These are phyloP conservation scores for Casuarius casuarius DNA, from an alignment of 2,113 vertebrate genomes.

Conservation along the genomic window DNA sequence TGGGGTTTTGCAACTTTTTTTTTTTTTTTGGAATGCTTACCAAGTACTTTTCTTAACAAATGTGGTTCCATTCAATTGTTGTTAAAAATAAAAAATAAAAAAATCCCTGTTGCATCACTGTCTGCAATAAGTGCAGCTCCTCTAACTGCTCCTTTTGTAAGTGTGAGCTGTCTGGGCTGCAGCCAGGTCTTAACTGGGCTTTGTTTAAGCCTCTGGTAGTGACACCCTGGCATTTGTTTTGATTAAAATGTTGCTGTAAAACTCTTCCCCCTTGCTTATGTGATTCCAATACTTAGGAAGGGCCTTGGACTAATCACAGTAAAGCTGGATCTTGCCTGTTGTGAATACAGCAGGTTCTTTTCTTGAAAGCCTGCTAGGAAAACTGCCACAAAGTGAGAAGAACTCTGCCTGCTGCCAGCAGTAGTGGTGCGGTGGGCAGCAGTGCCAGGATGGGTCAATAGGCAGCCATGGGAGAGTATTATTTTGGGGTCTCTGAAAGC, in stretches of 20 bases:
- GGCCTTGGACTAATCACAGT: fast-evolving
- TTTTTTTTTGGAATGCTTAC: background rate
- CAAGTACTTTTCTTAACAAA: background rate
- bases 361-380: background rate
- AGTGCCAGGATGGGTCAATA: fast-evolving
- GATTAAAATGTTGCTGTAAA: background rate
- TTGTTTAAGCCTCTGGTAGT: background rate
- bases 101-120: too few species aligned
- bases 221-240: fast-evolving
- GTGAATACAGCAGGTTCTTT: background rate
- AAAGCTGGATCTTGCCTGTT: background rate
- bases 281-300: too few species aligned
- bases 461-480: too few species aligned
- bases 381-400: fast-evolving
- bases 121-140: background rate
- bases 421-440: background rate
- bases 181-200: background rate
- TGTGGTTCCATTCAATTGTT: background rate
- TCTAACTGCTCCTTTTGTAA: background rate
- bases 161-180: background rate
- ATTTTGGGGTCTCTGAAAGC: background rate
- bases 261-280: fast-evolving
- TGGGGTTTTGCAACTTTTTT: background rate
- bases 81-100: too few species aligned
- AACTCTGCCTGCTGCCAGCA: background rate